A percentile compares a stretch with the other conserved stretches of the same genome.
Evolutionary conservation across 30 jellyfish, hydroid and myxozoan species (phyloP).

Genomic region (Cassiopea xamachana): DNA sequence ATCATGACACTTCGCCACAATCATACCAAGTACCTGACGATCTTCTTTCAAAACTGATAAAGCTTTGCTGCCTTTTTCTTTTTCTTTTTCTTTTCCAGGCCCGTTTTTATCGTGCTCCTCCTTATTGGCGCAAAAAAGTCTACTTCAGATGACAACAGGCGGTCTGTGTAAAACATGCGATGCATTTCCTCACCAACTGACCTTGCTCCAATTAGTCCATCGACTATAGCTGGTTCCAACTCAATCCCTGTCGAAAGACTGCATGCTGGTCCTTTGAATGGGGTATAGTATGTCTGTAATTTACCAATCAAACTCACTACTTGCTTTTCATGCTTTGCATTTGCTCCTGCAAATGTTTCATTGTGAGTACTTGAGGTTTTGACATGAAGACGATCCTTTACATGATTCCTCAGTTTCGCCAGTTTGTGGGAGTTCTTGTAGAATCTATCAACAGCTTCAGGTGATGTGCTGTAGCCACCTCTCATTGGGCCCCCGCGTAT

Average conservation of each 20-base stretch:
- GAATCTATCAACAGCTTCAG: conserved; percentile 59
- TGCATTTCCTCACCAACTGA: conserved; percentile 68
- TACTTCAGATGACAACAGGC: conserved; percentile 39
- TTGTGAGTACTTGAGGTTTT: conserved; percentile 51
- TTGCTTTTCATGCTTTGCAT: conserved; percentile 56
- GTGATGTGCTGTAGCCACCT: conserved; percentile 66
- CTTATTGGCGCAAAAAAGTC: conserved; percentile 58
- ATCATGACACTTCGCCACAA: conserved; percentile 69
- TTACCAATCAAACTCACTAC: conserved; percentile 45
- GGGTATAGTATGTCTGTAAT: conserved; percentile 56
- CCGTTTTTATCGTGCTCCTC: conserved; percentile 52
- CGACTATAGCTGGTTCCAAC: conserved; percentile 53
- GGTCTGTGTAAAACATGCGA: conserved; percentile 33
- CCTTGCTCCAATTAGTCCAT: conserved; percentile 72
- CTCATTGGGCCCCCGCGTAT: conserved; percentile 69
- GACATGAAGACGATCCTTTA: conserved; percentile 52
- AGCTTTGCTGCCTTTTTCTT: conserved; percentile 30
- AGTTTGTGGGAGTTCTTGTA: conserved; percentile 60
- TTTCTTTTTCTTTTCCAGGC: conserved; percentile 28
- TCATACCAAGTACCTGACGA: conserved; percentile 65
- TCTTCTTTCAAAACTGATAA: conserved; percentile 58
- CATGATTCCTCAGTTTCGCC: conserved; percentile 57
- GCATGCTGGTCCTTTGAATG: conserved; percentile 68
- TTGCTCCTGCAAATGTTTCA: conserved; percentile 52
- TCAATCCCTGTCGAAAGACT: conserved; percentile 61